Evolutionary conservation across 2,888 invertebrate species (phyloP).

Genomic region (Bimastos eiseni): DNA sequence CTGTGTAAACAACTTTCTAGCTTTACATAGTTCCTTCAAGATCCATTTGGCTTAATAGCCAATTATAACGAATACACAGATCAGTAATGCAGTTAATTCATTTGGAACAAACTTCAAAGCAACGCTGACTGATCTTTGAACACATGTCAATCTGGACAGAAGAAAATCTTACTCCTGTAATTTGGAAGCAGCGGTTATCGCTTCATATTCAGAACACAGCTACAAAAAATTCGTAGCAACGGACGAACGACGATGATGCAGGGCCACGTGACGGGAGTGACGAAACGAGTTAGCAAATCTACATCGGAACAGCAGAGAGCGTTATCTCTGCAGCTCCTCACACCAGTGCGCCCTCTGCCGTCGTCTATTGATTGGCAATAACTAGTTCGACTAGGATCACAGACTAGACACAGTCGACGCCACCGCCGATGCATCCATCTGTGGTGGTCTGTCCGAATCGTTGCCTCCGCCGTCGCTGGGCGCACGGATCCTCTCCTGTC

Average conservation of each 20-base stretch:
- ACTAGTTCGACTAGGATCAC: not conserved
- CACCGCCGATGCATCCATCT: not conserved
- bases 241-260: not conserved
- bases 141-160: not conserved
- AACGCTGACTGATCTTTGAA: not conserved
- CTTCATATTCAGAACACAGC: not conserved
- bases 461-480: not conserved
- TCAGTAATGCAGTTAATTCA: not conserved
- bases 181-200: not conserved
- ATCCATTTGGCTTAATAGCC: not conserved
- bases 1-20: not conserved
- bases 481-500: not conserved
- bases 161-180: not conserved
- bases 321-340: not conserved
- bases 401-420: not conserved
- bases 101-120: not conserved
- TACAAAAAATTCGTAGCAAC: not conserved
- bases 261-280: not conserved
- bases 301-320: no score
- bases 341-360: not conserved
- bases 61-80: not conserved
- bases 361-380: constrained; percentile 1
- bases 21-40: not conserved
- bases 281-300: not conserved
- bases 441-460: not conserved